phyloP scores from a whole-genome alignment of 2,888 invertebrate species.

The Drosophila emarginata region DNA sequence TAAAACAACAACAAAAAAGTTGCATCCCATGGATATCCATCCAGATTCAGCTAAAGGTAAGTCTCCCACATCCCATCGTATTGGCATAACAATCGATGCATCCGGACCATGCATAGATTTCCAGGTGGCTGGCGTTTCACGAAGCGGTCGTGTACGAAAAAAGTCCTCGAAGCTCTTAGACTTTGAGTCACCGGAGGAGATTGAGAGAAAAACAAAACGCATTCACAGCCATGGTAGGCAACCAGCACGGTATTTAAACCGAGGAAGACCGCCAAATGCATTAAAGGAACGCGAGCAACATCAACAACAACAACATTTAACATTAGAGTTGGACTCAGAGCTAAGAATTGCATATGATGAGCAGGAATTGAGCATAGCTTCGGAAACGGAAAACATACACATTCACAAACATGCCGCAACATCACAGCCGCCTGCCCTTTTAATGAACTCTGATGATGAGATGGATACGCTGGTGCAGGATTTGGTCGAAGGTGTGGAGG shows the following conservation, averaged over 20 bases:
- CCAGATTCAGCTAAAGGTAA: not conserved
- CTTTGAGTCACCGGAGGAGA: slow-evolving; percentile 95
- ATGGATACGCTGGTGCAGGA: slow-evolving; percentile 79
- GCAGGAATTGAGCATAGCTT: slow-evolving; percentile 37
- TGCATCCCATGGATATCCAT: slow-evolving; percentile 1
- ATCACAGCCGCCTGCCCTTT: slow-evolving; percentile 6
- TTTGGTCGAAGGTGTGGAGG: slow-evolving; percentile 76
- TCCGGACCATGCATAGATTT: slow-evolving; percentile 83
- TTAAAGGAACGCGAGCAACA: slow-evolving; percentile 42
- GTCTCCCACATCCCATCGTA: not conserved
- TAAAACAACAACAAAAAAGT: not conserved
- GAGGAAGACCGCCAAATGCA: slow-evolving; percentile 62
- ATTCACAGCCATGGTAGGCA: slow-evolving; percentile 46
- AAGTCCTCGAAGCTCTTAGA: slow-evolving; percentile 97
- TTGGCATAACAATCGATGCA: not conserved
- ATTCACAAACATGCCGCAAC: not conserved
- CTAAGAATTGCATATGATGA: slow-evolving; percentile 54
- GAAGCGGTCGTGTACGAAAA: slow-evolving; percentile 95
- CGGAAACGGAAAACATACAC: slow-evolving; percentile 40
- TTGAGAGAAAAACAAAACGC: slow-evolving; percentile 83
- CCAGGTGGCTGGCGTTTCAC: slow-evolving; percentile 93
- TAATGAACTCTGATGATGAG: slow-evolving; percentile 76
- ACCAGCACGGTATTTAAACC: slow-evolving; percentile 49
- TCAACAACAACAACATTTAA: not conserved
- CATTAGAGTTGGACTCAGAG: slow-evolving; percentile 34